Evolutionary conservation across 35 echinoderm and acorn worm species (phyloP), one percentile per base, ranked within the genome.

Genomic region (Nesometra sesokonis): DNA sequence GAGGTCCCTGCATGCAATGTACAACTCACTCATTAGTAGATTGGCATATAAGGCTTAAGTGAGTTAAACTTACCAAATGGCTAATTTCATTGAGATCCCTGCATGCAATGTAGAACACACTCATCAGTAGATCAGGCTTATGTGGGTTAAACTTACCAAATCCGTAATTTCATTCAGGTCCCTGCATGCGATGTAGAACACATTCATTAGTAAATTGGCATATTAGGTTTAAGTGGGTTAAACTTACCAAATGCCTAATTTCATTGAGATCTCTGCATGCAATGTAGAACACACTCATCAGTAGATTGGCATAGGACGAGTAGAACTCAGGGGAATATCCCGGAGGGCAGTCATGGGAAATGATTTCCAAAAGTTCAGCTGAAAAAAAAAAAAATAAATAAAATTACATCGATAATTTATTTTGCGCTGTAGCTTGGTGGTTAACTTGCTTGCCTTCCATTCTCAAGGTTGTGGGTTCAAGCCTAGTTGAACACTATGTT

Each of bases 141-240:
- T n/a, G n/a, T n/a, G n/a, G n/a, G n/a, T n/a, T n/a, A n/a, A n/a
- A n/a, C n/a, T n/a, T n/a, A n/a, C 95, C 89, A 97, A 88, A n/a
- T n/a, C n/a, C n/a, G n/a, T n/a, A n/a, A n/a, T n/a, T n/a, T n/a
- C n/a, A n/a, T n/a, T n/a, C n/a, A n/a, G n/a, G n/a, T n/a, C n/a
- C 67, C 95, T 93, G 85, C 95, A 97, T 0, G 89, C 95, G 89
- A 97, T 97, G 46, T 97, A 93, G 82, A 97, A 97, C 13, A 97
- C 86, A 86, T 92, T 97, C 33, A 97, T 87, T 19, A 97, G 57
- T 13, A 97, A 89, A 77, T 93, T 97, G 39, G 89, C 91, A n/a
- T n/a, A n/a, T n/a, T n/a, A n/a, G n/a, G n/a, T n/a, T n/a, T n/a
- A 43, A 43, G 38, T 15, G 15, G 38, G 4, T 4, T 7, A 19